Percentiles rank a stretch among this genome's conserved stretches.
These are phyloP conservation scores for Leptinotarsa haldemani DNA, from an alignment of 2,888 invertebrate genomes.

Conservation along the genomic window DNA sequence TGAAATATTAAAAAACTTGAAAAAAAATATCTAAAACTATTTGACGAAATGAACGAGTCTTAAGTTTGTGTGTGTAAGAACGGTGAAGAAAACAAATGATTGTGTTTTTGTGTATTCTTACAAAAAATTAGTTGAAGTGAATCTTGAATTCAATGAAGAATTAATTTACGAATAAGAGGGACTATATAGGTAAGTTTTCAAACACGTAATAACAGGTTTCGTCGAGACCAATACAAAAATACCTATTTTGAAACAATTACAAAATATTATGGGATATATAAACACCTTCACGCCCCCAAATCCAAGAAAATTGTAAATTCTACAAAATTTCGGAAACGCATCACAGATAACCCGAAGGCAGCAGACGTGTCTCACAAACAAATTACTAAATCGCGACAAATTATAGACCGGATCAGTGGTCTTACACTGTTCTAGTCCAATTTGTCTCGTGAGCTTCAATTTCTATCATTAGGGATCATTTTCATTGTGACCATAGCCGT, in stretches of 20 bases:
- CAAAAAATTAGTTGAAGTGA: too few species aligned
- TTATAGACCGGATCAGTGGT: constrained; percentile 48
- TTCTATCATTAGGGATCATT: constrained; percentile 54
- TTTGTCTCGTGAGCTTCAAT: constrained; percentile 52
- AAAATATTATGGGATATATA: not conserved
- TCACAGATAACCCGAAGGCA: constrained; percentile 29
- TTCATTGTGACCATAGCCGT: constrained; percentile 31
- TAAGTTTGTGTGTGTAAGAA: too few species aligned
- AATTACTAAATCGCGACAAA: constrained; percentile 55
- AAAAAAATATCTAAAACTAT: too few species aligned
- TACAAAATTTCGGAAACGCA: constrained; percentile 35
- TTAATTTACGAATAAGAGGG: not conserved
- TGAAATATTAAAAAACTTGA: too few species aligned
- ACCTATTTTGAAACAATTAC: not conserved
- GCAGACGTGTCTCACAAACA: constrained; percentile 46
- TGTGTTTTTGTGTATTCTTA: too few species aligned
- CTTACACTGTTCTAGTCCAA: constrained; percentile 43
- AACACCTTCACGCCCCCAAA: constrained; percentile 1
- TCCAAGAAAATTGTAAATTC: constrained; percentile 6
- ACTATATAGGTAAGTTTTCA: not conserved
- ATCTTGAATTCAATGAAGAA: too few species aligned
- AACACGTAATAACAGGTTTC: too few species aligned
- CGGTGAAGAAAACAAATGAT: too few species aligned
- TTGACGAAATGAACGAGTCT: too few species aligned
- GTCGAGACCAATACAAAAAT: not conserved